Evolutionary conservation across 2,797 vertebrate genomes (phyloP).

Genomic region (Anguilla obscura): DNA sequence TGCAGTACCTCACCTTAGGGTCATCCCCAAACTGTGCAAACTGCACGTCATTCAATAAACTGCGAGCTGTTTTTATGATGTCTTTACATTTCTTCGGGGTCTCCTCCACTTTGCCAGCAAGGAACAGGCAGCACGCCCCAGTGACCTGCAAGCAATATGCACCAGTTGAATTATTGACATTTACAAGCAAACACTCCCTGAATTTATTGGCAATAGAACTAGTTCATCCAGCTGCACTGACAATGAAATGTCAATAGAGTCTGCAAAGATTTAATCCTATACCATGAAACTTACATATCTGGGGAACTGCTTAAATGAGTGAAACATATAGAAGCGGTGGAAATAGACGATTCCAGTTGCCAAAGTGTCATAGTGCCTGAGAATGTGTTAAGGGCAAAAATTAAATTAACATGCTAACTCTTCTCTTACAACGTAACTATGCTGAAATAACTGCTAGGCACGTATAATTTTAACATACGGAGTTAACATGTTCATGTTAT

Average conservation of each 20-base stretch:
- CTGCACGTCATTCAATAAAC: slow-evolving; percentile 92
- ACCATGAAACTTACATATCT: slow-evolving; percentile 86
- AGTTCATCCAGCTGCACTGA: neutral
- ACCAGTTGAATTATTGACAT: neutral
- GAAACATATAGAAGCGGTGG: slow-evolving; percentile 99
- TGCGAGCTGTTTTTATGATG: slow-evolving; percentile 97
- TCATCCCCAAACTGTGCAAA: slow-evolving; percentile 98
- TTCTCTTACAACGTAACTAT: neutral
- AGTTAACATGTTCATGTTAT: neutral
- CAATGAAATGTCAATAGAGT: neutral
- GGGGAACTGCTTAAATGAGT: slow-evolving; percentile 98
- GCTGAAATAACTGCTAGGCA: neutral
- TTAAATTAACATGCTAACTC: neutral
- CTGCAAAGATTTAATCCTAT: neutral
- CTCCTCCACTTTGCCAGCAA: slow-evolving; percentile 98
- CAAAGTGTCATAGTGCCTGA: slow-evolving; percentile 95
- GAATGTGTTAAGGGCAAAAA: slow-evolving; percentile 61
- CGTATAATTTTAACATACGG: neutral
- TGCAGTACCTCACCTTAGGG: slow-evolving; percentile 83
- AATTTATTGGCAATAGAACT: neutral
- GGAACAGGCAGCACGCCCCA: slow-evolving; percentile 92
- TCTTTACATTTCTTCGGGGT: slow-evolving; percentile 99
- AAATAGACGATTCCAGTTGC: slow-evolving; percentile 98
- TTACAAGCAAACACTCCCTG: neutral
- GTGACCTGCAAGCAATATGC: slow-evolving; percentile 78